Evolutionary conservation across 1,140 invertebrate genomes (phyloP).

Genomic region (Trichonephila inaurata): DNA sequence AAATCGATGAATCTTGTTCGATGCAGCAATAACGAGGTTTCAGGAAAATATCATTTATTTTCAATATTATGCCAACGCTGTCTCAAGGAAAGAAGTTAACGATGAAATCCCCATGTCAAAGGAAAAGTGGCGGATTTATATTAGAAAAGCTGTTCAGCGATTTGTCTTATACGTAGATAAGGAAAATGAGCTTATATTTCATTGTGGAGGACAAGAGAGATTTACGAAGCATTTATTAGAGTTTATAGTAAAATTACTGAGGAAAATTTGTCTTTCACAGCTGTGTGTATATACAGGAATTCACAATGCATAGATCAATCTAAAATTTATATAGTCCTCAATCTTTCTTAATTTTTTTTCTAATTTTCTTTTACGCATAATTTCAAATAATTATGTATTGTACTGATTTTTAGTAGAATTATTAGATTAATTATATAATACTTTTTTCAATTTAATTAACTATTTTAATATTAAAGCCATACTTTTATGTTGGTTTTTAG

Average conservation of each 20-base stretch:
- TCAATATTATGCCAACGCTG: slow-evolving; percentile 50
- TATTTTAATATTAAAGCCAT: too few relatives aligned
- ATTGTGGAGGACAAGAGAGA: not conserved
- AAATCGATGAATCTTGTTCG: slow-evolving; percentile 65
- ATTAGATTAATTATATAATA: too few relatives aligned
- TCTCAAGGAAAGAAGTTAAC: not conserved
- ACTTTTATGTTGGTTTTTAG: too few relatives aligned
- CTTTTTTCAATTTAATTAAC: too few relatives aligned
- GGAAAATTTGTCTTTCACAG: not conserved
- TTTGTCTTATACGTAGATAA: not conserved
- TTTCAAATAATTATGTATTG: too few relatives aligned
- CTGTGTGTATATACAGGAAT: too few relatives aligned
- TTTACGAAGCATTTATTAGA: slow-evolving; percentile 3
- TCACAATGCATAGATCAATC: too few relatives aligned
- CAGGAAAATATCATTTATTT: slow-evolving; percentile 67
- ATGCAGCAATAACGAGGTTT: slow-evolving; percentile 17
- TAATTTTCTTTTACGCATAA: too few relatives aligned
- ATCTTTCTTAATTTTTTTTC: too few relatives aligned
- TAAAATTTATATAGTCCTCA: too few relatives aligned
- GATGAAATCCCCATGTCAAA: not conserved
- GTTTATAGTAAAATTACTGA: not conserved
- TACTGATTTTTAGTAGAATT: too few relatives aligned
- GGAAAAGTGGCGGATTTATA: slow-evolving; percentile 25
- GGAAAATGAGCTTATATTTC: slow-evolving; percentile 4
- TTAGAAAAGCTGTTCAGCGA: slow-evolving; percentile 11